Evolutionary conservation across 2,888 invertebrate species (phyloP), one percentile per base, ranked within the genome.

Genomic region (Choreutis nemorana): DNA sequence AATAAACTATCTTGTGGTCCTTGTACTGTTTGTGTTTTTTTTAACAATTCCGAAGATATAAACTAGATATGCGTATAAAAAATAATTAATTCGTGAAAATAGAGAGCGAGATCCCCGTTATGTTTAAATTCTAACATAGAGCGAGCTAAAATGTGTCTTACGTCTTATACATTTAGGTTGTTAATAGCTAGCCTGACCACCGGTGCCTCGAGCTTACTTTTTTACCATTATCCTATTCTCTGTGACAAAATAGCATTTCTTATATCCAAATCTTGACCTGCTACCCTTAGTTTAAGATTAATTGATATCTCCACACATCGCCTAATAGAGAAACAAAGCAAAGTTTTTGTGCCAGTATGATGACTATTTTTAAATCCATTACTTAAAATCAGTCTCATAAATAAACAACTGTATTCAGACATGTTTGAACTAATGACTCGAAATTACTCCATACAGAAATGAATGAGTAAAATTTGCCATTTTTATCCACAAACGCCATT

Each of bases 331-430:
- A 42, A 22, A 43, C 40, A 35, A 33, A 46, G 43, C 9, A 9
- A 23, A 11, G n/a, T 24, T 20, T 13, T 44, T 38, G 50, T 54
- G 56, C 51, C 56, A 54, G 51, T 47, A 44, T 45, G 60, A 55
- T 43, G 57, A 63, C 55, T 50, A 57, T 55, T 47, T 30, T 35
- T 48, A 41, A 44, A 30, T 55, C 48, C 50, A 63, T 70, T 73
- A 73, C 73, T 58, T 66, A 75, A 75, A 75, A 75, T 75, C 77
- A 75, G 75, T 77, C 77, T 73, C 71, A 62, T 66, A 64, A 67
- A 60, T 47, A 66, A 73, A 70, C 48, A 48, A 60, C 52, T 41
- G 40, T 46, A 49, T 43, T 48, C 48, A 44, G n/a, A n/a, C n/a
- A n/a, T n/a, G n/a, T n/a, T n/a, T n/a, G n/a, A n/a, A n/a, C n/a